Percentiles rank a stretch among this genome's conserved stretches.
Evolutionary conservation across 2,888 invertebrate species (phyloP).

Genomic region (Aelia acuminata): DNA sequence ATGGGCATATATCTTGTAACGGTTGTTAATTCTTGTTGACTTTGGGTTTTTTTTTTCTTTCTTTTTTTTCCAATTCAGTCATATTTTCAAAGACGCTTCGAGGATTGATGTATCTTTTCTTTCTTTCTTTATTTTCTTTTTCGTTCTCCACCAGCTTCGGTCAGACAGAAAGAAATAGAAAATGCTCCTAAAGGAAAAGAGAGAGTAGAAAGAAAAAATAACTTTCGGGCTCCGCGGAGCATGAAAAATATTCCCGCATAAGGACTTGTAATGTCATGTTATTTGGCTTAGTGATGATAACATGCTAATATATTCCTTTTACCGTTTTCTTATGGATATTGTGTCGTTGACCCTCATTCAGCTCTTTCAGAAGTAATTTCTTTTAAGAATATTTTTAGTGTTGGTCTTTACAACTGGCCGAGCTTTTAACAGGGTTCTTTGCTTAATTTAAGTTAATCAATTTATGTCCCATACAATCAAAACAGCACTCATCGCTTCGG

Average conservation of each 20-base stretch:
- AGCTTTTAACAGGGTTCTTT: too few relatives aligned
- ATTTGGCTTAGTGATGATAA: background rate
- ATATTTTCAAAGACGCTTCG: background rate
- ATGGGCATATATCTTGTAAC: background rate
- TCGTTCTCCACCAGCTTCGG: background rate
- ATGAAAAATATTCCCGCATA: constrained; percentile 35
- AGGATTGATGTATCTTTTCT: background rate
- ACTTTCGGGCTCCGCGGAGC: background rate
- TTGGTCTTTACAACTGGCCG: too few relatives aligned
- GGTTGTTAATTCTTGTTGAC: constrained; percentile 24
- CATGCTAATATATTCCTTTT: constrained; percentile 2
- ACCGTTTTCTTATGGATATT: background rate
- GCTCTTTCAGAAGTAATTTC: too few relatives aligned
- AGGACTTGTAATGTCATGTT: background rate
- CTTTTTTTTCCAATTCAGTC: too few relatives aligned
- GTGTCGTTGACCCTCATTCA: background rate
- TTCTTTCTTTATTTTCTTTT: too few relatives aligned
- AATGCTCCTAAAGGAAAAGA: background rate
- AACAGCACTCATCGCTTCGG: too few relatives aligned
- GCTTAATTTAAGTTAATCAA: too few relatives aligned
- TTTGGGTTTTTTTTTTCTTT: background rate
- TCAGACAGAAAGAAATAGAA: background rate
- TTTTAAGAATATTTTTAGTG: too few relatives aligned
- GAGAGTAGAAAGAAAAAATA: background rate
- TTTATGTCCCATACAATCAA: too few relatives aligned